Evolutionary conservation across 2,888 invertebrate species (phyloP).

Genomic region (Arge pagana): DNA sequence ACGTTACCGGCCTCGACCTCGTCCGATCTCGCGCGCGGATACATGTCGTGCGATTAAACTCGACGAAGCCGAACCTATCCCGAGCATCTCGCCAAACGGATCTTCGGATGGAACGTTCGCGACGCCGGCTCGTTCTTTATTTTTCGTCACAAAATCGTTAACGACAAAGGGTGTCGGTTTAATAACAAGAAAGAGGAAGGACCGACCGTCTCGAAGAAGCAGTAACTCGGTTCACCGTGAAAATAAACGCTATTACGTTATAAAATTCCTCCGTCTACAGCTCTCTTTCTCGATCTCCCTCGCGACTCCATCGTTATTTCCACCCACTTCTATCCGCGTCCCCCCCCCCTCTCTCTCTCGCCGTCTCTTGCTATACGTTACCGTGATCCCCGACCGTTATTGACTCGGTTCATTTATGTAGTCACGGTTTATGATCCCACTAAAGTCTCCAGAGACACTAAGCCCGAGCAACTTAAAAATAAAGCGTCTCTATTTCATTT

Average conservation of each 20-base stretch:
- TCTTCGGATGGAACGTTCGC: too few relatives aligned
- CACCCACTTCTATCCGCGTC: too few relatives aligned
- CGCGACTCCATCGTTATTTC: too few relatives aligned
- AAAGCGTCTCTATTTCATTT: constrained; percentile 31
- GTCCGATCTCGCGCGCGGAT: too few relatives aligned
- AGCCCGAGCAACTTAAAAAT: constrained; percentile 41
- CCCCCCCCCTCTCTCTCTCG: constrained; percentile 28
- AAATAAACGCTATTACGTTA: too few relatives aligned
- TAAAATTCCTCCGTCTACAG: too few relatives aligned
- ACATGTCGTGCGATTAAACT: too few relatives aligned
- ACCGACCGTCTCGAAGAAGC: constrained; percentile 46
- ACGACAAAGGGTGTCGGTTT: constrained; percentile 25
- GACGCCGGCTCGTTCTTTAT: too few relatives aligned
- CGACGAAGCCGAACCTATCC: too few relatives aligned
- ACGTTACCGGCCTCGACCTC: constrained; percentile 34
- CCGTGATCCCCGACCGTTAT: constrained; percentile 34
- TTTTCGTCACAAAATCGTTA: too few relatives aligned
- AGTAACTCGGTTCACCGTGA: constrained; percentile 47
- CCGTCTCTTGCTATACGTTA: too few relatives aligned
- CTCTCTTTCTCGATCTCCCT: constrained; percentile 26
- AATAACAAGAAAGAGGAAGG: constrained; percentile 19
- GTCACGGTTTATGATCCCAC: constrained; percentile 51
- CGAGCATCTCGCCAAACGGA: too few relatives aligned
- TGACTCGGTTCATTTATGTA: constrained; percentile 55
- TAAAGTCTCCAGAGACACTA: constrained; percentile 41